A percentile compares a stretch with the other conserved stretches of the same genome.
These are phyloP conservation scores for Diachasmimorpha longicaudata DNA, from an alignment of 1,140 invertebrate genomes.

Conservation along the genomic window DNA sequence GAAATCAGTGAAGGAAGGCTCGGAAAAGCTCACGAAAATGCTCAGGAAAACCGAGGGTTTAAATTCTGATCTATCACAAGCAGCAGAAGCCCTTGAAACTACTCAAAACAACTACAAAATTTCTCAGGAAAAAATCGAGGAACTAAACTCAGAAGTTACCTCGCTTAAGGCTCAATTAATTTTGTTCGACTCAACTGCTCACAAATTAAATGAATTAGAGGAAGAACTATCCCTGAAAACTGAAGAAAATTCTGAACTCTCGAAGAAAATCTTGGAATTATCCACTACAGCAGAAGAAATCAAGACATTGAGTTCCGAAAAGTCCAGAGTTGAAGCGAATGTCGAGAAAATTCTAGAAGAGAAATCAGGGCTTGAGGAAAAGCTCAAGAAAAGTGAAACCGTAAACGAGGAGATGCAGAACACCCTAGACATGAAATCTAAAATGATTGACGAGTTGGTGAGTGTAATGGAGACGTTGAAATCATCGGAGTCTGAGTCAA, in stretches of 20 bases:
- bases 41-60: not conserved
- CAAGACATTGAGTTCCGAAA: not conserved
- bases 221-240: slow-evolving; percentile 38
- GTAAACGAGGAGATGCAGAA: slow-evolving; percentile 35
- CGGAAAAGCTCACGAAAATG: not conserved
- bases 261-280: not conserved
- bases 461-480: slow-evolving; percentile 8
- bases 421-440: slow-evolving; percentile 30
- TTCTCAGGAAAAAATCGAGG: slow-evolving; percentile 20
- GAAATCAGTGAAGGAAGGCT: slow-evolving; percentile 9
- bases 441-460: not conserved
- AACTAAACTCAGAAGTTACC: slow-evolving; percentile 14
- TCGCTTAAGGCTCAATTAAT: not conserved
- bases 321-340: not conserved
- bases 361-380: slow-evolving; percentile 42
- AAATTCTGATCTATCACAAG: not conserved
- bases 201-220: slow-evolving; percentile 32
- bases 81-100: not conserved
- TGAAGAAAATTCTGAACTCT: slow-evolving; percentile 29
- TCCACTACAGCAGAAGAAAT: not conserved
- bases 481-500: not conserved
- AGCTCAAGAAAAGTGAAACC: slow-evolving; percentile 34
- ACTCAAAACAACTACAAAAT: not conserved
- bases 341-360: slow-evolving; percentile 17
- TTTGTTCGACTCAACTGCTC: not conserved